Evolutionary conservation across 2,113 vertebrate genomes (phyloP).

Genomic region (Agelaius phoeniceus): DNA sequence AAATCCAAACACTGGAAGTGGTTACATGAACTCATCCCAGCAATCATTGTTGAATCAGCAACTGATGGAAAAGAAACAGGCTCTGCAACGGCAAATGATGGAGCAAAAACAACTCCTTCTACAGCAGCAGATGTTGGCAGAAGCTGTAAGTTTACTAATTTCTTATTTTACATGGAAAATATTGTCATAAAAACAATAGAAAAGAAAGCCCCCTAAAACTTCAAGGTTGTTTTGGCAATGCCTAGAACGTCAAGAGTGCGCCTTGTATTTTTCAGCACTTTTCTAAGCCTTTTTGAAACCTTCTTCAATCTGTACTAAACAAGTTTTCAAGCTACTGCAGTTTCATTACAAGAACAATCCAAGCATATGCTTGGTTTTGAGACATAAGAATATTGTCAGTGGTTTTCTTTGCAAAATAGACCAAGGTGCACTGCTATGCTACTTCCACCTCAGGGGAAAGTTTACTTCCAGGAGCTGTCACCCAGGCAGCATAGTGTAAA

Average conservation of each 20-base stretch:
- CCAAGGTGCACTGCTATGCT: background rate
- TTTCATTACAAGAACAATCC: background rate
- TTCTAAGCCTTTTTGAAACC: background rate
- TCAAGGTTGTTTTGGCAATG: background rate
- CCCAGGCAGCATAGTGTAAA: background rate
- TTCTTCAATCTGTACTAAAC: background rate
- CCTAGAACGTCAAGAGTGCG: background rate
- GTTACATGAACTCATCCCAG: constrained; percentile 77
- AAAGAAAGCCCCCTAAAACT: background rate
- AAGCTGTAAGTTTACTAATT: constrained; percentile 77
- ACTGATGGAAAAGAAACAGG: constrained; percentile 81
- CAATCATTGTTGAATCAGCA: constrained; percentile 82
- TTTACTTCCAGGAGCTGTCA: background rate
- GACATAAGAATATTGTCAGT: background rate
- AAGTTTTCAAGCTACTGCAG: background rate
- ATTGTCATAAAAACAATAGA: background rate
- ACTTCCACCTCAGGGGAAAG: background rate
- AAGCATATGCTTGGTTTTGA: background rate
- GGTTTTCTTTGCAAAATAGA: background rate
- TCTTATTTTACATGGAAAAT: background rate
- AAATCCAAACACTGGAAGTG: constrained; percentile 79
- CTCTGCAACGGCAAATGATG: constrained; percentile 81
- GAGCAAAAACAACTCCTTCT: constrained; percentile 82
- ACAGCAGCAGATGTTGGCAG: constrained; percentile 82
- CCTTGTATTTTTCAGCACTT: background rate